phyloP scores from a whole-genome alignment of 2,888 invertebrate species.

The Theretra japonica region DNA sequence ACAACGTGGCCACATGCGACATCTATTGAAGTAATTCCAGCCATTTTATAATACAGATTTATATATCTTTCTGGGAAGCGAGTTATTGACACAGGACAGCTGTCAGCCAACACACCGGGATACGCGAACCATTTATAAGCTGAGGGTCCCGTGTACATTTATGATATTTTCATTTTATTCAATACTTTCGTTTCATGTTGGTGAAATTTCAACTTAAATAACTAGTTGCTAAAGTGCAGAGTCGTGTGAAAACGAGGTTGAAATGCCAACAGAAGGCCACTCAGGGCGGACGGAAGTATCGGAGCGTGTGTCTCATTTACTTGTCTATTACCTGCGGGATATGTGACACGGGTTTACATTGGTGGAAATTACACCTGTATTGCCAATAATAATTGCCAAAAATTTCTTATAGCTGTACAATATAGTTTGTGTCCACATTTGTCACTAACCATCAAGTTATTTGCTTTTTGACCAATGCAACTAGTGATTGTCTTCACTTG shows the following conservation, averaged over 20 bases:
- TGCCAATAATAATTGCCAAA: not conserved
- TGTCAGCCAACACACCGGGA: constrained; percentile 29
- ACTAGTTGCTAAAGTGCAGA: constrained; percentile 37
- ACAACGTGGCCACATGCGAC: not conserved
- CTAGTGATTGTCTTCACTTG: too few relatives aligned
- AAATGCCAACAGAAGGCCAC: constrained; percentile 38
- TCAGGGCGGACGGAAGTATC: constrained; percentile 44
- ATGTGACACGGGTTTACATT: constrained; percentile 35
- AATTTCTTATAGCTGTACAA: not conserved
- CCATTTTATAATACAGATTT: constrained; percentile 42
- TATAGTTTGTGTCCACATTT: too few relatives aligned
- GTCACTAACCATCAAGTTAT: not conserved
- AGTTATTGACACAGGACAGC: constrained; percentile 54
- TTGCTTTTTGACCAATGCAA: not conserved
- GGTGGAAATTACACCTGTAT: not conserved
- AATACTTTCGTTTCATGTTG: not conserved
- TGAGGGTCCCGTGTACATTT: constrained; percentile 4
- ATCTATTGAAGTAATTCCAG: constrained; percentile 3
- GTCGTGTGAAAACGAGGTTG: constrained; percentile 36
- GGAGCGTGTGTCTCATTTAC: constrained; percentile 44
- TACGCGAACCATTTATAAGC: constrained; percentile 17
- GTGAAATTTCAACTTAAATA: constrained; percentile 34
- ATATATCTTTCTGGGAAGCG: constrained; percentile 46
- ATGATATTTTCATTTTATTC: constrained; percentile 18
- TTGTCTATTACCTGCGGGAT: constrained; percentile 40